phyloP scores from a whole-genome alignment of 2,888 invertebrate species.

The Hanleya hanleyi region DNA sequence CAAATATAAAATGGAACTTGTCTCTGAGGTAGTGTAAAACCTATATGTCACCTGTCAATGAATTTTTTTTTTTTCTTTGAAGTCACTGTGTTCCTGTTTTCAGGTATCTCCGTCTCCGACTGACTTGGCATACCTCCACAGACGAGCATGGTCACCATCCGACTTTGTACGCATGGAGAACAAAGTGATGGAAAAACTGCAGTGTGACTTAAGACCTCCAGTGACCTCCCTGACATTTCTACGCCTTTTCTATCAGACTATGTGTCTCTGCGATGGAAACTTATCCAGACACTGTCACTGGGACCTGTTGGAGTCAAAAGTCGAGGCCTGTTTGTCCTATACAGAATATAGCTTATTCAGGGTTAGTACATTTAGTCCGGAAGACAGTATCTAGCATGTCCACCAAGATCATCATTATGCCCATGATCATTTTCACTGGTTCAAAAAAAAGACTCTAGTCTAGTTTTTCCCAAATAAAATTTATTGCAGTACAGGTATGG shows the following conservation, averaged over 20 bases:
- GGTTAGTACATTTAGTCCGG: too few species aligned
- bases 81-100: too few species aligned
- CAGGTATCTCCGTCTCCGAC: slow-evolving; percentile 55
- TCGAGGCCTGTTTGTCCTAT: not conserved
- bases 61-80: too few species aligned
- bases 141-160: slow-evolving; percentile 60
- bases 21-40: too few species aligned
- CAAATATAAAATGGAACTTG: too few species aligned
- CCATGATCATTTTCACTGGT: too few species aligned
- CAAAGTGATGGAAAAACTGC: slow-evolving; percentile 61
- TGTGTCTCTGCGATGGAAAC: slow-evolving; percentile 15
- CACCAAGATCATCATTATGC: too few species aligned
- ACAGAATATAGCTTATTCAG: not conserved
- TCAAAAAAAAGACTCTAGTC: too few species aligned
- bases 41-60: too few species aligned
- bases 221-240: slow-evolving; percentile 58
- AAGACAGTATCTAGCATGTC: too few species aligned
- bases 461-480: too few species aligned
- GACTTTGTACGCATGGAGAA: slow-evolving; percentile 69
- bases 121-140: slow-evolving; percentile 56
- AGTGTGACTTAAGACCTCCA: slow-evolving; percentile 55
- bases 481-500: too few species aligned
- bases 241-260: slow-evolving; percentile 47
- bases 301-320: not conserved
- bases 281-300: not conserved